Base-by-base conservation (phyloP, 2,888 invertebrate species). In the Anthoptus insignis region DNA sequence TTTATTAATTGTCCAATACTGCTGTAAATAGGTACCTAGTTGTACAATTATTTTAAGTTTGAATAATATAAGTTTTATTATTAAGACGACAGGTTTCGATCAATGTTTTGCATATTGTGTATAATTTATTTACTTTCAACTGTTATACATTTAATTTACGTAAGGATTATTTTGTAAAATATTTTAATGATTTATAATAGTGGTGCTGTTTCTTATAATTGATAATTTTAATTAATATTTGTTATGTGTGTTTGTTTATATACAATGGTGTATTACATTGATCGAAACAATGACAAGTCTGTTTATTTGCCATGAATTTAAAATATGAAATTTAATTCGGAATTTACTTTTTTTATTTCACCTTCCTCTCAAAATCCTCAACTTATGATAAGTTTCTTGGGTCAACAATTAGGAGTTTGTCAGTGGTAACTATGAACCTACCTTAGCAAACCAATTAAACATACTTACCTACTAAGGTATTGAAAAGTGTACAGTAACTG, bases 281-380 rank as follows among this genome's bases (percentile, higher is more conserved):
- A 76, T 66, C 78, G 80, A 76, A 79, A 79, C 73, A 67, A 74
- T 74, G 71, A 69, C 68, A 70, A 63, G 72, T 81, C 73, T 72
- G 74, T 83, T 81, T 82, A 84, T 79, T 87, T 88, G 88, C 88
- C 87, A 88, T 88, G 80, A 80, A 80, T 80, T 83, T 81, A 75
- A 80, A 82, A 63, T 56, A 63, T 86, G 84, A 85, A 84, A 84
- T 86, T 82, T 79, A 81, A 70, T 73, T 73, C 66, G 67, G 63
- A 70, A 27, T 59, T 63, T 27, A 50, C 56, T 63, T 63, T 29
- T 60, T 63, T 70, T 66, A 66, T 70, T 65, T 57, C 53, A 53
- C 57, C 42, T 37, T 21, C 9, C 21, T 45, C 64, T 59, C 24
- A 27, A 24, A n/a, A n/a, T n/a, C n/a, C n/a, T n/a, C n/a, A n/a